These are phyloP conservation scores for Seira musarum DNA, from an alignment of 2,888 invertebrate genomes.

Conservation along the genomic window DNA sequence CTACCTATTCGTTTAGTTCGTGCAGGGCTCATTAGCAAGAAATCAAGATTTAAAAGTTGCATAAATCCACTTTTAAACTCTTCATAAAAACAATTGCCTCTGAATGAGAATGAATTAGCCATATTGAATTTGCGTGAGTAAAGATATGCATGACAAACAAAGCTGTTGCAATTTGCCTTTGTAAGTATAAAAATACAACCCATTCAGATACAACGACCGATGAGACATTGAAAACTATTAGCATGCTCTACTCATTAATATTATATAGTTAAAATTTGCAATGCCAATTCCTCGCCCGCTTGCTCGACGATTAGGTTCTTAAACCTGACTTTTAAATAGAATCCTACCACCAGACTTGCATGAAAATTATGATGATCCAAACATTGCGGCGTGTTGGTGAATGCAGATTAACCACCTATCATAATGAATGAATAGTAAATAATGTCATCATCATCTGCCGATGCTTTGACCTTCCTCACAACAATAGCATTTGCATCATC, in stretches of 20 bases:
- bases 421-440: conserved; percentile 13
- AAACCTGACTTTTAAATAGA: not conserved
- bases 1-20: conserved; percentile 20
- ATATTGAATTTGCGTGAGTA: not conserved
- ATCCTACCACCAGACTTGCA: not conserved
- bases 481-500: conserved; percentile 13
- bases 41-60: conserved; percentile 38
- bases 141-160: conserved; percentile 1
- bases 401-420: no score
- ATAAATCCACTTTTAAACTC: conserved; percentile 18
- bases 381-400: no score
- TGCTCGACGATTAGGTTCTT: not conserved
- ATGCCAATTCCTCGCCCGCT: not conserved
- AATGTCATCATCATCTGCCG: conserved; percentile 16
- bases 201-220: not conserved
- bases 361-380: not conserved
- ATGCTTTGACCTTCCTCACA: conserved; percentile 14
- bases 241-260: not conserved
- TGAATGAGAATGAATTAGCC: not conserved
- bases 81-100: conserved; percentile 21
- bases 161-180: no score
- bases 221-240: not conserved
- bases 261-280: not conserved
- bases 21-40: conserved; percentile 47
- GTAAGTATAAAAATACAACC: no score